A percentile compares a stretch with the other conserved stretches of the same genome.
Conservation (phyloP, 2,888 invertebrate genomes). For the Ptychoptera contaminata region DNA sequence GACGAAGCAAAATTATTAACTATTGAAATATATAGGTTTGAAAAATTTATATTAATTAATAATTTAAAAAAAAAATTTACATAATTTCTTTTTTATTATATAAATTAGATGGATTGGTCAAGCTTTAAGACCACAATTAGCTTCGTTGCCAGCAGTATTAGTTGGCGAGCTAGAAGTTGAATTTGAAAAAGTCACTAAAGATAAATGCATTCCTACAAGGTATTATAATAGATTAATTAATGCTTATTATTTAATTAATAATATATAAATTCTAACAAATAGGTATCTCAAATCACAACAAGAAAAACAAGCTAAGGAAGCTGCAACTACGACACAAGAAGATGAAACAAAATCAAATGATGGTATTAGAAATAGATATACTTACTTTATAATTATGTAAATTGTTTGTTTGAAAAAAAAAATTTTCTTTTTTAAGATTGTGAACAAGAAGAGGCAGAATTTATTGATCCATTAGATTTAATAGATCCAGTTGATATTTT, state of each 20-base stretch:
- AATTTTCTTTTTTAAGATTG: constrained; percentile 33
- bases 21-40: constrained; percentile 75
- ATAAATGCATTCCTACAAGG: constrained; percentile 26
- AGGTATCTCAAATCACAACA: constrained; percentile 30
- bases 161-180: constrained; percentile 77
- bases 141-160: constrained; percentile 75
- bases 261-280: constrained; percentile 3
- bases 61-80: not conserved
- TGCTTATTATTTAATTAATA: not conserved
- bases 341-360: constrained; percentile 8
- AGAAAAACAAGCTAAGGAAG: constrained; percentile 25
- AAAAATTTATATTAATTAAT: constrained; percentile 9
- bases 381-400: not conserved
- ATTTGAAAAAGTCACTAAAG: constrained; percentile 52
- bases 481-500: constrained; percentile 86
- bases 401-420: constrained; percentile 3
- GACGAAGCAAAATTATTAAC: constrained; percentile 84
- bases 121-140: constrained; percentile 71
- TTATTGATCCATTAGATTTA: constrained; percentile 80
- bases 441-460: constrained; percentile 39
- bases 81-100: constrained; percentile 7
- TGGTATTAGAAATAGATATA: not conserved
- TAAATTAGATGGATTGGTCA: constrained; percentile 61
- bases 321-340: not conserved
- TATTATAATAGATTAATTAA: constrained; percentile 8